Conservation (phyloP, 2,888 invertebrate genomes). For the Lutraria lutraria region DNA sequence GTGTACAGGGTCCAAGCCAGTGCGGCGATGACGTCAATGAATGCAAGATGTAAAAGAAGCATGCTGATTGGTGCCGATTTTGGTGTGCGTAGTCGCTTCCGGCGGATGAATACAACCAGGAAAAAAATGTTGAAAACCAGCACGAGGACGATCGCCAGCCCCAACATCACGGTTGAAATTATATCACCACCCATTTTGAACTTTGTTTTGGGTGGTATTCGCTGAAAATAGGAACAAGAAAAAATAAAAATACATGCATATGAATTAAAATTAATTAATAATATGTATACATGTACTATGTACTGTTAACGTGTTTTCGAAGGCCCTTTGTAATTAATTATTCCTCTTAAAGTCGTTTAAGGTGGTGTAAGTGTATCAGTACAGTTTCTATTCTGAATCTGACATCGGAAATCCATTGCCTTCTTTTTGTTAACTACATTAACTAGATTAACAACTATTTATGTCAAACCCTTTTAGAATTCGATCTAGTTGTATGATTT, state of each 20-base stretch:
- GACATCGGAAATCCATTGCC: no score
- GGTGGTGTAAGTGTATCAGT: no score
- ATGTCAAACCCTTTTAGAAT: no score
- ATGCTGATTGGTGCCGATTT: constrained; percentile 59
- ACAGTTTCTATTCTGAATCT: no score
- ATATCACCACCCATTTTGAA: constrained; percentile 2
- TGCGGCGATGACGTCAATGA: constrained; percentile 72
- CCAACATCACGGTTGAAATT: constrained; percentile 46
- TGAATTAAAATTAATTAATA: not conserved
- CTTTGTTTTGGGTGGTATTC: not conserved
- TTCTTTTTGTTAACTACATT: no score
- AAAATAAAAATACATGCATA: not conserved
- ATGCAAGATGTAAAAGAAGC: constrained; percentile 63
- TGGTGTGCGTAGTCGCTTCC: constrained; percentile 66
- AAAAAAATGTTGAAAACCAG: constrained; percentile 61
- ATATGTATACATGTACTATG: not conserved
- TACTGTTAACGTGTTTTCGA: not conserved
- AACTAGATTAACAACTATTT: no score
- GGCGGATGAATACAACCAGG: constrained; percentile 59
- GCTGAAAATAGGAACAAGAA: not conserved
- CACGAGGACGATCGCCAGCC: constrained; percentile 49
- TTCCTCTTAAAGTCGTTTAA: not conserved
- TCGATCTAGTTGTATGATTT: no score
- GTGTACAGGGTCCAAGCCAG: constrained; percentile 74
- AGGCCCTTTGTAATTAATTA: not conserved